A percentile compares a stretch with the other conserved stretches of the same genome.
These are phyloP conservation scores for Polyergus mexicanus DNA, from an alignment of 1,140 invertebrate species.

Conservation along the genomic window DNA sequence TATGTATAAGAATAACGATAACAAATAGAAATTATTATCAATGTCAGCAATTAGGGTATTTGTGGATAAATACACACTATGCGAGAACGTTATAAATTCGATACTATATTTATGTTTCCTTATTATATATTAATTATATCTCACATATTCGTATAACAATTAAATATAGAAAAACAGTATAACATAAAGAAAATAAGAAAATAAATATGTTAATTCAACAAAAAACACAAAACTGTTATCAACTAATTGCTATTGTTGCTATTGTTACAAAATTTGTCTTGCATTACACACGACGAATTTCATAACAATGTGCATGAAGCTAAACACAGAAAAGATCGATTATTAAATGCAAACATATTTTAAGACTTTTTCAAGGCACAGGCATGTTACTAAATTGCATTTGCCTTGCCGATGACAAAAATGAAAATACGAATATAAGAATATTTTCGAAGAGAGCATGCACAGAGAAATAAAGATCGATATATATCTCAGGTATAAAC, in stretches of 20 bases:
- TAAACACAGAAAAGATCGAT: constrained; percentile 61
- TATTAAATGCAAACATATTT: constrained; percentile 66
- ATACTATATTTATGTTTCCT: constrained; percentile 4
- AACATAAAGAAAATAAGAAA: constrained; percentile 11
- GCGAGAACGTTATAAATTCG: constrained; percentile 37
- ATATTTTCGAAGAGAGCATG: constrained; percentile 74
- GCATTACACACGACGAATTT: constrained; percentile 20
- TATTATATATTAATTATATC: constrained; percentile 5
- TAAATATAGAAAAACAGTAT: constrained; percentile 9
- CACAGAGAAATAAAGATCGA: constrained; percentile 75
- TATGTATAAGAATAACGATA: constrained; percentile 21
- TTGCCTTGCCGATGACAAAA: constrained; percentile 59
- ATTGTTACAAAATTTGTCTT: constrained; percentile 25
- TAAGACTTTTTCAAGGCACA: constrained; percentile 55
- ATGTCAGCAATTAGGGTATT: constrained; percentile 19
- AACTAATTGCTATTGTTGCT: constrained; percentile 29
- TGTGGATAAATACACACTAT: constrained; percentile 48
- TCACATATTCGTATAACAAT: constrained; percentile 11
- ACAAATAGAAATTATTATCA: neutral
- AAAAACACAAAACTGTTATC: constrained; percentile 36
- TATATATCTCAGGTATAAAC: constrained; percentile 74
- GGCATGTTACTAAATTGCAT: constrained; percentile 64
- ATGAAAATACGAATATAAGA: constrained; percentile 55
- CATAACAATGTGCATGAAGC: constrained; percentile 43
- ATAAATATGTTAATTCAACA: constrained; percentile 39